Conservation (phyloP, 2,888 invertebrate genomes). For the Congeria kusceri region DNA sequence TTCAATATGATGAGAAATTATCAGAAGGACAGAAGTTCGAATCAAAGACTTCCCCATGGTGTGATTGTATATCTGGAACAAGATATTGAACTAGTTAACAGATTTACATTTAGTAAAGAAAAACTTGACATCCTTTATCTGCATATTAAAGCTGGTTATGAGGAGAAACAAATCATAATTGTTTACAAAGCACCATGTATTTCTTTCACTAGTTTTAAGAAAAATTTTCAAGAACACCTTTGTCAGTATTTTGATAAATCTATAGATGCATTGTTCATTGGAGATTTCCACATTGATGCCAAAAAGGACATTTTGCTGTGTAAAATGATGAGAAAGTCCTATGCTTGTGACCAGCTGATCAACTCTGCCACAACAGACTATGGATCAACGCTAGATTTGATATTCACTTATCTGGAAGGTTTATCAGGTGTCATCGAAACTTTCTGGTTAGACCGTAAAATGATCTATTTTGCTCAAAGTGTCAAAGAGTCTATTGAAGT, state of each 20-base stretch:
- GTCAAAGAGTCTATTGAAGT: too few relatives aligned
- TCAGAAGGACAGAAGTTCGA: slow-evolving; percentile 18
- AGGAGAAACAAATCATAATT: slow-evolving; percentile 35
- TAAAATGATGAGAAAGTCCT: slow-evolving; percentile 11
- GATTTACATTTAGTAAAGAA: slow-evolving; percentile 6
- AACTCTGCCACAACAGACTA: slow-evolving; percentile 41
- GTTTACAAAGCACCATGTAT: slow-evolving; percentile 30
- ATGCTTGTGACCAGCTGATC: slow-evolving; percentile 19
- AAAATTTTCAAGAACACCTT: slow-evolving; percentile 1
- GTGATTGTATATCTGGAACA: slow-evolving; percentile 42
- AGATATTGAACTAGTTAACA: slow-evolving; percentile 7
- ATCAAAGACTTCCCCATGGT: slow-evolving; percentile 43
- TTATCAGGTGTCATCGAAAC: slow-evolving; percentile 27
- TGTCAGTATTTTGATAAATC: slow-evolving; percentile 11
- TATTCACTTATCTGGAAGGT: slow-evolving; percentile 31
- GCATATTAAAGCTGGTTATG: too few relatives aligned
- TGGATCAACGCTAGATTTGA: slow-evolving; percentile 33
- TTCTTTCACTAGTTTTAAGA: neutral
- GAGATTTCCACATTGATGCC: slow-evolving; percentile 41
- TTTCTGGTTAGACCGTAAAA: slow-evolving; percentile 44
- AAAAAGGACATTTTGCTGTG: neutral
- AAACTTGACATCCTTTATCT: neutral
- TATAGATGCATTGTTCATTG: slow-evolving; percentile 28
- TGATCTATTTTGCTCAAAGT: slow-evolving; percentile 27
- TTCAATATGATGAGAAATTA: slow-evolving; percentile 37